These are phyloP conservation scores for Drosophila stalkeri DNA, from an alignment of 2,888 invertebrate species.

Conservation along the genomic window DNA sequence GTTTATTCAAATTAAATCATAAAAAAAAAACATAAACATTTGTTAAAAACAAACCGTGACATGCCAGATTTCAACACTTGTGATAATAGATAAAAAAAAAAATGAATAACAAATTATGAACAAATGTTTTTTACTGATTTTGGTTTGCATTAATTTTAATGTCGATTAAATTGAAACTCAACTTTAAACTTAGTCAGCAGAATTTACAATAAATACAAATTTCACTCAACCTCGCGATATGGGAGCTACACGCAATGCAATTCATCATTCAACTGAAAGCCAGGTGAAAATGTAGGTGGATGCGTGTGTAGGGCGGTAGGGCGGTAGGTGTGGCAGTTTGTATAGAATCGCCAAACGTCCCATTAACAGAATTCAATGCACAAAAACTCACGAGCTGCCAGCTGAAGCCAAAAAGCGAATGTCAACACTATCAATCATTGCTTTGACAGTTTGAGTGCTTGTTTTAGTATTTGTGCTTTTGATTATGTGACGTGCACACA, in stretches of 20 bases:
- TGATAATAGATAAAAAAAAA: not conserved
- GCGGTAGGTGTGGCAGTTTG: not conserved
- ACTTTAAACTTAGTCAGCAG: constrained; percentile 59
- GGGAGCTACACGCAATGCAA: constrained; percentile 62
- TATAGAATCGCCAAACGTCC: constrained; percentile 59
- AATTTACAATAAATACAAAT: constrained; percentile 68
- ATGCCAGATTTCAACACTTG: not conserved
- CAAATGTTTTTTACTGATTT: not conserved
- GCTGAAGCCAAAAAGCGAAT: constrained; percentile 79
- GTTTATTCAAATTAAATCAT: not conserved
- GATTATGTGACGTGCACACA: constrained; percentile 70
- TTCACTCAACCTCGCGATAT: constrained; percentile 43
- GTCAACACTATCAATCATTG: constrained; percentile 81
- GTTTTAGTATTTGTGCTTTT: constrained; percentile 82
- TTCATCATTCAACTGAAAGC: constrained; percentile 68
- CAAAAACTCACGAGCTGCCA: constrained; percentile 57
- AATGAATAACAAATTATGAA: not conserved
- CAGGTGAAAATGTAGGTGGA: not conserved
- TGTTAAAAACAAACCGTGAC: constrained; percentile 2
- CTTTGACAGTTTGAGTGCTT: constrained; percentile 82
- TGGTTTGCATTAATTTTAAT: constrained; percentile 1
- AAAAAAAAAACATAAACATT: not conserved
- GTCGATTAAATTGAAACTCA: constrained; percentile 29
- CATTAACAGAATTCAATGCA: constrained; percentile 79
- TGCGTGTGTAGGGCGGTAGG: not conserved